Evolutionary conservation across 2,113 vertebrate genomes (phyloP).

Genomic region (Cryptomyrus ogoouensis): DNA sequence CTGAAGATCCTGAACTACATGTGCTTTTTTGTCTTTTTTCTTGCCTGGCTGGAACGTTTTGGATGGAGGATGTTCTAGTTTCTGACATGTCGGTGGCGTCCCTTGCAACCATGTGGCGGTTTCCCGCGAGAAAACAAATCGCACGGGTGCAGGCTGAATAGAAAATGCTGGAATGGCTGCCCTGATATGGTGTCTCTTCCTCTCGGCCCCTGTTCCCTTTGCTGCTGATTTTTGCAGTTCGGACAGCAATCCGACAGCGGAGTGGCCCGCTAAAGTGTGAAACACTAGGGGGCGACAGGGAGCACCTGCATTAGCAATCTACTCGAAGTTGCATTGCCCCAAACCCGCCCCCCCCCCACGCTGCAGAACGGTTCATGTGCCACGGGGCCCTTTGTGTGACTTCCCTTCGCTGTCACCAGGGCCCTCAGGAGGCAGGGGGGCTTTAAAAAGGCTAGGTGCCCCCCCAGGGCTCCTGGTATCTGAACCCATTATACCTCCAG

Average conservation of each 20-base stretch:
- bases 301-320: not conserved
- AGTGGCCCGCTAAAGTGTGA: not conserved
- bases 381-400: not conserved
- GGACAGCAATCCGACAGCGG: not conserved
- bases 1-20: not conserved
- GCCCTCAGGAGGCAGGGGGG: not conserved
- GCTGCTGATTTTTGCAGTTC: not conserved
- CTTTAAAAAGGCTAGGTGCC: not conserved
- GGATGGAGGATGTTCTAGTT: not conserved
- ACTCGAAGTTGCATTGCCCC: not conserved
- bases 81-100: not conserved
- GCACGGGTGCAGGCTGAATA: not conserved
- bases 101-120: not conserved
- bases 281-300: not conserved
- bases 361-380: not conserved
- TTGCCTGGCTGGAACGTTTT: not conserved
- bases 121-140: not conserved
- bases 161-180: constrained; percentile 30
- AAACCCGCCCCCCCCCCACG: not conserved
- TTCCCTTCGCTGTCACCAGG: not conserved
- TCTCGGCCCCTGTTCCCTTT: not conserved
- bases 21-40: not conserved
- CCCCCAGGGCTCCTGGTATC: not conserved
- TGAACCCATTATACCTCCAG: not conserved
- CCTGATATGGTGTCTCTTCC: constrained; percentile 1